Evolutionary conservation across 2,113 vertebrate genomes (phyloP).

Genomic region (Vicugna pacos): DNA sequence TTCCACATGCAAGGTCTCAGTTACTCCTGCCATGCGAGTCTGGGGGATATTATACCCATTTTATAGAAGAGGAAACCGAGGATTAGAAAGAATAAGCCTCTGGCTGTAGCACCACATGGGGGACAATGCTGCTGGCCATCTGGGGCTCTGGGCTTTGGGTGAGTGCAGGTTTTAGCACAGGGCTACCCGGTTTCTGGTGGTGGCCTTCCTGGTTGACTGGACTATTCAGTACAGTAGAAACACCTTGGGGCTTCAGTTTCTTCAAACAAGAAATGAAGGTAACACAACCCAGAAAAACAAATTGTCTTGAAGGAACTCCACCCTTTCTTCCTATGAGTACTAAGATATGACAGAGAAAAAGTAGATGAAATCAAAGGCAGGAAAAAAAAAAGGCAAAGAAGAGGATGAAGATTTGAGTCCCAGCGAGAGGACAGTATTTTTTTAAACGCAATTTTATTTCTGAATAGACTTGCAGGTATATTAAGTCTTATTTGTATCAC

Average conservation of each 20-base stretch:
- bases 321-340: not conserved
- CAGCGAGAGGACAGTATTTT: not conserved
- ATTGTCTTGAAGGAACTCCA: not conserved
- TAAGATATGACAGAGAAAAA: not conserved
- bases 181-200: not conserved
- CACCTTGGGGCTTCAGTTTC: not conserved
- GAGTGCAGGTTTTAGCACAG: not conserved
- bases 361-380: not conserved
- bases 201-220: not conserved
- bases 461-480: not conserved
- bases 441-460: not conserved
- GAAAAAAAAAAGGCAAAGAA: not conserved
- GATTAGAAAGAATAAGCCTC: not conserved
- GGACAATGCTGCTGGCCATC: not conserved
- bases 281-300: not conserved
- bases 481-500: not conserved
- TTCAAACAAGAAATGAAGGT: not conserved
- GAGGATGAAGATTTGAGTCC: not conserved
- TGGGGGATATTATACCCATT: not conserved
- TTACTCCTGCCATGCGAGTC: not conserved
- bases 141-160: not conserved
- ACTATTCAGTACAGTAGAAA: too few species aligned
- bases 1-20: not conserved
- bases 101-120: not conserved
- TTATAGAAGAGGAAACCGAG: not conserved